Conservation (phyloP, 1,140 invertebrate species). For the Anastrepha ludens region DNA sequence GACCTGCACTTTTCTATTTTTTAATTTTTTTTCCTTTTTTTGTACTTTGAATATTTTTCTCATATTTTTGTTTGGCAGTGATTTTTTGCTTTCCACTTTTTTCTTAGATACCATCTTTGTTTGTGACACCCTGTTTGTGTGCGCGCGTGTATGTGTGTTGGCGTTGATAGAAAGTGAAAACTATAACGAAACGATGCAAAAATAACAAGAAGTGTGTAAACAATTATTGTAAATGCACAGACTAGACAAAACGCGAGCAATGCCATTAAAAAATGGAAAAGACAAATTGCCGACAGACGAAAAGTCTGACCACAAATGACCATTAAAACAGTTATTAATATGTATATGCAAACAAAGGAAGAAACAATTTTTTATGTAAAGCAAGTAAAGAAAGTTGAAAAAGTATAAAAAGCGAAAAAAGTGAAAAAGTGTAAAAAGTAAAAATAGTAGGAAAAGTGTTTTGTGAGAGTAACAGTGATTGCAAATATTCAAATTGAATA, state of each 20-base stretch:
- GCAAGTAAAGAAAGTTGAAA: not conserved
- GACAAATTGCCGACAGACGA: not conserved
- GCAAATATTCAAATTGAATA: too few species aligned
- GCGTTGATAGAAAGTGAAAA: constrained; percentile 21
- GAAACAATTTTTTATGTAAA: too few species aligned
- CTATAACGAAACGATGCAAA: constrained; percentile 10
- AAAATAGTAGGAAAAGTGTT: not conserved
- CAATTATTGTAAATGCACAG: constrained; percentile 27
- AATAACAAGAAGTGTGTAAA: constrained; percentile 19
- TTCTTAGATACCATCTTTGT: not conserved
- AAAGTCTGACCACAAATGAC: not conserved
- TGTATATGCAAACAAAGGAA: not conserved
- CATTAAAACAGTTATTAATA: constrained; percentile 24
- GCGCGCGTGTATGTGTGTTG: not conserved
- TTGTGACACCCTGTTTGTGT: not conserved
- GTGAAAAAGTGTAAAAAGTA: not conserved
- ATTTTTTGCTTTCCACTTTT: constrained; percentile 10
- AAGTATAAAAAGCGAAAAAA: not conserved
- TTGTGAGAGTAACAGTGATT: not conserved
- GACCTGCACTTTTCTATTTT: constrained; percentile 29
- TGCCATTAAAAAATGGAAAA: not conserved
- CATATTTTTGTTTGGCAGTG: not conserved
- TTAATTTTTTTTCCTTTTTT: not conserved
- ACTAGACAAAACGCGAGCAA: not conserved
- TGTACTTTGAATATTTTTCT: not conserved